phyloP scores from a whole-genome alignment of 2,888 invertebrate genomes.

The Chalcis sispes region DNA sequence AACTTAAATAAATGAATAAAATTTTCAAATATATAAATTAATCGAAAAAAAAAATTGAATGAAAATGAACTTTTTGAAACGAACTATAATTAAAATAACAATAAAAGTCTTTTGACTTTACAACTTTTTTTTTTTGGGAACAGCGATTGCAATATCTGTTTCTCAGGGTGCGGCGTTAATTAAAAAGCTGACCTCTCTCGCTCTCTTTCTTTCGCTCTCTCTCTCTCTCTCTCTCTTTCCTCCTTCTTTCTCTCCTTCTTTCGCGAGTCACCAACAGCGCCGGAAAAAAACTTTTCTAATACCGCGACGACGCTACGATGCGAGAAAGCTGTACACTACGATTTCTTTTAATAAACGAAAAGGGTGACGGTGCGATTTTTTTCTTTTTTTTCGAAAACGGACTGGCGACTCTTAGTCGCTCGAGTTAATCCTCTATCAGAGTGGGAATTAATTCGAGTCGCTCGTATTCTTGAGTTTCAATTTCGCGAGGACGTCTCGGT shows the following conservation, averaged over 20 bases:
- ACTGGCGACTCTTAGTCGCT: constrained; percentile 1
- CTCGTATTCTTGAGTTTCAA: constrained; percentile 38
- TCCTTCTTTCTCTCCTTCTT: too few species aligned
- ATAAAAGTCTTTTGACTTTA: too few species aligned
- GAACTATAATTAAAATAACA: too few species aligned
- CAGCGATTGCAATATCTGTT: constrained; percentile 23
- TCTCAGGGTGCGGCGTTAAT: constrained; percentile 25
- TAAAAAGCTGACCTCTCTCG: constrained; percentile 3
- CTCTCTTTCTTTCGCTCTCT: too few species aligned
- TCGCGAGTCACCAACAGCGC: neutral
- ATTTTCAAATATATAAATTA: too few species aligned
- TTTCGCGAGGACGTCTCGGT: constrained; percentile 3
- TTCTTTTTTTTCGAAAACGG: too few species aligned
- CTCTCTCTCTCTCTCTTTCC: too few species aligned
- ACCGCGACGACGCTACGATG: neutral
- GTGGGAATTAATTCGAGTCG: constrained; percentile 42
- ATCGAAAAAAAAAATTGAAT: too few species aligned
- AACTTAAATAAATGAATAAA: too few species aligned
- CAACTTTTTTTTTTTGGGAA: neutral
- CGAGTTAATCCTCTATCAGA: constrained; percentile 16
- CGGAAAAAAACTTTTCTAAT: constrained; percentile 50
- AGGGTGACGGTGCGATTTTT: neutral
- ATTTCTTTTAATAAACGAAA: constrained; percentile 48
- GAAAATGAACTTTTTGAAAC: too few species aligned
- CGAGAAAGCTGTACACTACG: neutral